Conservation (phyloP, 2,797 vertebrate genomes). For the Apogon hyalosoma region DNA sequence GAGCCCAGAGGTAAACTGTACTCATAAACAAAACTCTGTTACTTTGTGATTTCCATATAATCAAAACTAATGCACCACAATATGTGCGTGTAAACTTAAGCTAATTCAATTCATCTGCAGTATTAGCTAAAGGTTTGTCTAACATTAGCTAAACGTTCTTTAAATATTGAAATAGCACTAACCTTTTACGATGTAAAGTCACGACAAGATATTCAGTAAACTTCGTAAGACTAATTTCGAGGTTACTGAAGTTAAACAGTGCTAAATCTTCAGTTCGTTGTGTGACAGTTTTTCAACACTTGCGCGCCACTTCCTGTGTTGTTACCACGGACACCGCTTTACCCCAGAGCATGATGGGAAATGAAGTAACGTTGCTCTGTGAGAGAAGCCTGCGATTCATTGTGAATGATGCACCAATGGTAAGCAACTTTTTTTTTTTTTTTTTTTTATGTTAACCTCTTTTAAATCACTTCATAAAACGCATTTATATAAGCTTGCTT, state of each 20-base stretch:
- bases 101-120: not conserved
- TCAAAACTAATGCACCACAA: no score
- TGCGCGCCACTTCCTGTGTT: conserved; percentile 74
- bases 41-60: no score
- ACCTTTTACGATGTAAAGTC: conserved; percentile 8
- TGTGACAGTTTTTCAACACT: conserved; percentile 59
- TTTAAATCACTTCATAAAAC: no score
- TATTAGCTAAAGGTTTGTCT: not conserved
- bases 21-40: no score
- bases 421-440: no score
- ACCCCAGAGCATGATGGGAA: conserved; percentile 64
- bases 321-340: conserved; percentile 65
- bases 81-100: no score
- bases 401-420: no score
- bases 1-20: not conserved
- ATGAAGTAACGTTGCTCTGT: conserved; percentile 27
- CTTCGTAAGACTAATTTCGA: not conserved
- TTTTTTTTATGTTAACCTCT: no score
- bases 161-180: conserved; percentile 12
- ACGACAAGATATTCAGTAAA: not conserved
- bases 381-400: no score
- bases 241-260: no score
- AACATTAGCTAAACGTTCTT: not conserved
- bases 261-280: conserved; percentile 1
- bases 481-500: no score